Conservation (phyloP, 2,888 invertebrate genomes). For the Scaptomyza flava region DNA sequence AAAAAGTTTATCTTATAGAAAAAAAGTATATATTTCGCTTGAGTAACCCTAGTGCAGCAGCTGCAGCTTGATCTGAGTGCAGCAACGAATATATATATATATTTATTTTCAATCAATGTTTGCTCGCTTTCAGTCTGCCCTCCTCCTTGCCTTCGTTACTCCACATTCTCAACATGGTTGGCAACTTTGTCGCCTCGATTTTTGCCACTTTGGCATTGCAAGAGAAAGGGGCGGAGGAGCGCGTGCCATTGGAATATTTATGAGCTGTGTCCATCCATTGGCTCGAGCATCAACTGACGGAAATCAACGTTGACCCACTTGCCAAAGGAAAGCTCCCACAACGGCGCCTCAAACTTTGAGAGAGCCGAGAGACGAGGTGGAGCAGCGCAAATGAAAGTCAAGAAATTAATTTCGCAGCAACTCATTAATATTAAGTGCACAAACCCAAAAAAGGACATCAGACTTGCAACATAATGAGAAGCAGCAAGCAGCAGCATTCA, state of each 20-base stretch:
- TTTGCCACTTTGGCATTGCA: conserved; percentile 56
- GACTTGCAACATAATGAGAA: conserved; percentile 64
- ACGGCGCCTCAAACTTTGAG: conserved; percentile 16
- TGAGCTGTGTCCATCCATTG: conserved; percentile 60
- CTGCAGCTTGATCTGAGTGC: conserved; percentile 15
- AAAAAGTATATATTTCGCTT: background rate
- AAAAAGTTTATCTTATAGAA: background rate
- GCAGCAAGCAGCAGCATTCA: conserved; percentile 11
- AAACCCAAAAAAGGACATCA: conserved; percentile 68
- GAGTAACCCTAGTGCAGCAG: conserved; percentile 22
- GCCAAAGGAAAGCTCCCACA: conserved; percentile 35
- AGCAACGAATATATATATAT: conserved; percentile 68
- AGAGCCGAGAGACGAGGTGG: too few relatives aligned
- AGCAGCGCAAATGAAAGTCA: conserved; percentile 63
- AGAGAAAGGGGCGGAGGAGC: conserved; percentile 25
- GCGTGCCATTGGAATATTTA: conserved; percentile 75
- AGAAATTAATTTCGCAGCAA: conserved; percentile 73
- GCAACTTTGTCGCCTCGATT: conserved; percentile 72
- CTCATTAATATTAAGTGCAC: conserved; percentile 76
- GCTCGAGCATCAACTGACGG: conserved; percentile 49
- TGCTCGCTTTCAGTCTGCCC: background rate
- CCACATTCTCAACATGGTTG: conserved; percentile 41
- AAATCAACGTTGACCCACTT: conserved; percentile 78
- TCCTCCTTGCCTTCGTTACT: too few relatives aligned
- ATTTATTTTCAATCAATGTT: conserved; percentile 73